Evolutionary conservation across 2,797 vertebrate species (phyloP).

Genomic region (Staurois parvus): DNA sequence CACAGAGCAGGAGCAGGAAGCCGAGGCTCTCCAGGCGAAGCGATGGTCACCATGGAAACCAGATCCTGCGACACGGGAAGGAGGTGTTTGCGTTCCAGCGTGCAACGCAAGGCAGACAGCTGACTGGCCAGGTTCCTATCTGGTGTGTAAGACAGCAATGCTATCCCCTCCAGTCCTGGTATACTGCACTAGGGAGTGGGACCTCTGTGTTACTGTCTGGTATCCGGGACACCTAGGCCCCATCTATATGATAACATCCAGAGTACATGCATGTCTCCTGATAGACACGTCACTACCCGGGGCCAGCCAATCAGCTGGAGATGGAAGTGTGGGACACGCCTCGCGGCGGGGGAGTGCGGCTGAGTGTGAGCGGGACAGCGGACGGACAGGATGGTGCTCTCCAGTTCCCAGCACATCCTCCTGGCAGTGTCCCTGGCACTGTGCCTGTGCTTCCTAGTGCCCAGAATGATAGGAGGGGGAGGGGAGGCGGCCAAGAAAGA

Average conservation of each 20-base stretch:
- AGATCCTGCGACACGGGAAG: background rate
- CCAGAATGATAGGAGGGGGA: slow-evolving; percentile 79
- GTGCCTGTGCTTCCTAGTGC: slow-evolving; percentile 80
- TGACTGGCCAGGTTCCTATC: background rate
- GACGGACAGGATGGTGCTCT: slow-evolving; percentile 72
- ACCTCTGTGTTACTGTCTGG: background rate
- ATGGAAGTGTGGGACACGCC: background rate
- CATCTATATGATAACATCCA: too few species aligned
- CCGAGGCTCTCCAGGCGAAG: background rate
- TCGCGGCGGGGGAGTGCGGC: background rate
- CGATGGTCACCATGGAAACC: slow-evolving; percentile 38
- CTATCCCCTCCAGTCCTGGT: background rate
- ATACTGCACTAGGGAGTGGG: background rate
- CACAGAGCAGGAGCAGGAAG: background rate
- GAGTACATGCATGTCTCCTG: background rate
- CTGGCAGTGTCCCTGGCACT: slow-evolving; percentile 80
- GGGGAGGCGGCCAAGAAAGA: slow-evolving; percentile 64
- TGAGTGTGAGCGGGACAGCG: background rate
- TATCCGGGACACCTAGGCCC: background rate
- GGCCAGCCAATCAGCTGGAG: slow-evolving; percentile 4
- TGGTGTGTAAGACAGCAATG: background rate
- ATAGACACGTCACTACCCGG: slow-evolving; percentile 1
- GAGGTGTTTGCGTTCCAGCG: slow-evolving; percentile 50
- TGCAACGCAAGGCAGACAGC: slow-evolving; percentile 2
- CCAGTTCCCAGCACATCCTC: slow-evolving; percentile 78